Conservation (phyloP, 1,140 invertebrate genomes). For the Danaus melanippus region DNA sequence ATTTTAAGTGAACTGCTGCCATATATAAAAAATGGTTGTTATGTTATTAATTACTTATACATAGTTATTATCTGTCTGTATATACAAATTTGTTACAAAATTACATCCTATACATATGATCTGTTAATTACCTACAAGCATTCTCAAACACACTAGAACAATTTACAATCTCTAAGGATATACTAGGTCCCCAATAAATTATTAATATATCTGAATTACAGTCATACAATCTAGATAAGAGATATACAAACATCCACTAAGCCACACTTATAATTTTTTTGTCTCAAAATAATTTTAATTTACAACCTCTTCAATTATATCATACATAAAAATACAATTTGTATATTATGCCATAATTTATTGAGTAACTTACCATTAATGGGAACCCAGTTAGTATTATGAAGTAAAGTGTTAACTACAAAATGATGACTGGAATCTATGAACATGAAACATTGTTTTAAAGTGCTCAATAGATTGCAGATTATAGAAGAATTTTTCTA, state of each 20-base stretch:
- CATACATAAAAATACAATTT: too few species aligned
- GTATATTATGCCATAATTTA: too few species aligned
- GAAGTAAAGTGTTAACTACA: not conserved
- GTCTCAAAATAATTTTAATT: too few species aligned
- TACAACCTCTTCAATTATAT: too few species aligned
- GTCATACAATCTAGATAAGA: not conserved
- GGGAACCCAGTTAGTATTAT: slow-evolving; percentile 10
- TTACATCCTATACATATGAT: slow-evolving; percentile 38
- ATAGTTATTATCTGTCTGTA: slow-evolving; percentile 50
- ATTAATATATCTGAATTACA: slow-evolving; percentile 1
- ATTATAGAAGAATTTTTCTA: slow-evolving; percentile 30
- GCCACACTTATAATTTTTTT: too few species aligned
- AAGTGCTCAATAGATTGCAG: slow-evolving; percentile 16
- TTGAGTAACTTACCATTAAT: not conserved
- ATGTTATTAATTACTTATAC: slow-evolving; percentile 30
- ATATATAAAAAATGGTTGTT: slow-evolving; percentile 37
- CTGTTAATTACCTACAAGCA: slow-evolving; percentile 28
- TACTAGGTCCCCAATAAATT: slow-evolving; percentile 18
- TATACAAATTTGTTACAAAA: slow-evolving; percentile 62
- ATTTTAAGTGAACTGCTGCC: slow-evolving; percentile 32
- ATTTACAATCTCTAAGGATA: slow-evolving; percentile 24
- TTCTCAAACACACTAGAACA: slow-evolving; percentile 33
- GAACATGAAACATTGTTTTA: slow-evolving; percentile 12
- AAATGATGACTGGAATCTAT: slow-evolving; percentile 5
- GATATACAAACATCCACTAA: too few species aligned